Evolutionary conservation across 2,797 vertebrate genomes (phyloP).

Genomic region (Danio tinwini): DNA sequence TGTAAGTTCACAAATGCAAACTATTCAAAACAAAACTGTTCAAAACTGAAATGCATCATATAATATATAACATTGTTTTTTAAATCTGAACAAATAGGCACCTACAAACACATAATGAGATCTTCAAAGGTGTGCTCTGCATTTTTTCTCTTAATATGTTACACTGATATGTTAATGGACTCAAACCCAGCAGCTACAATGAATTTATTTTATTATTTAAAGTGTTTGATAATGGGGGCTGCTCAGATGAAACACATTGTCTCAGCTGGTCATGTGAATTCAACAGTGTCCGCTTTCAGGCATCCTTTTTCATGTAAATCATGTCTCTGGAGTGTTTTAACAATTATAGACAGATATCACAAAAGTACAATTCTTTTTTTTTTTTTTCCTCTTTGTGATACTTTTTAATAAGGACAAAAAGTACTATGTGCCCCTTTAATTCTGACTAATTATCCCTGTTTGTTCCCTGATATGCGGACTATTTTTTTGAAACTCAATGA

Average conservation of each 20-base stretch:
- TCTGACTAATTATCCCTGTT: neutral
- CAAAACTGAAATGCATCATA: no score
- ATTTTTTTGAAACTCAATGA: neutral
- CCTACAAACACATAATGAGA: neutral
- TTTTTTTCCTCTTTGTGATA: neutral
- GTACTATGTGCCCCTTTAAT: neutral
- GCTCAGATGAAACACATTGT: neutral
- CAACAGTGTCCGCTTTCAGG: neutral
- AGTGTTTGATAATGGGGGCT: neutral
- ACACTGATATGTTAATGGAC: neutral
- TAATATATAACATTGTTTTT: no score
- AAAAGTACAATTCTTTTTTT: neutral
- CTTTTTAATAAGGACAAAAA: neutral
- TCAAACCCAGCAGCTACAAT: neutral
- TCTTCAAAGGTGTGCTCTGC: neutral
- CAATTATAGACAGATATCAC: neutral
- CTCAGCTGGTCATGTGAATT: slow-evolving; percentile 2
- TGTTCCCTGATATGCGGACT: neutral
- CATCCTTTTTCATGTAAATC: neutral
- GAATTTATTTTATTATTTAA: neutral
- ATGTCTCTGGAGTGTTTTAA: neutral
- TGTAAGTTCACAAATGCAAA: no score
- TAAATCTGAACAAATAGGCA: no score
- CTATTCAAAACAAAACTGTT: no score
- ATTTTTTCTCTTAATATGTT: neutral